Conservation (phyloP, 2,888 invertebrate genomes). For the Plagodis dolabraria region DNA sequence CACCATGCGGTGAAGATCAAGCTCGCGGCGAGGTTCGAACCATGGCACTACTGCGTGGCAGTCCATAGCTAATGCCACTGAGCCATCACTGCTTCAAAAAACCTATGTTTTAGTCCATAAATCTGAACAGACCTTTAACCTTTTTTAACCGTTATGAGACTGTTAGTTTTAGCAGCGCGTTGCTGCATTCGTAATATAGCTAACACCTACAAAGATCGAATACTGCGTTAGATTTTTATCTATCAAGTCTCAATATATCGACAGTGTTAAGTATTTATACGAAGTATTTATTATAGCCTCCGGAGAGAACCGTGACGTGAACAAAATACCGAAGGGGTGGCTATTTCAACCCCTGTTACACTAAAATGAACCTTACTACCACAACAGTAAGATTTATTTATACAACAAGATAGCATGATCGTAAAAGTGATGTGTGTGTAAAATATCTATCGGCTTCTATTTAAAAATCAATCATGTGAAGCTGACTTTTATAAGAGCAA, state of each 20-base stretch:
- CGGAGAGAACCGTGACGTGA: conserved; percentile 35
- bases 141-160: too few relatives aligned
- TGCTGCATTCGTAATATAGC: too few relatives aligned
- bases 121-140: too few relatives aligned
- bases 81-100: too few relatives aligned
- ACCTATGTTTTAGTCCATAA: too few relatives aligned
- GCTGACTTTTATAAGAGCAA: conserved; percentile 12
- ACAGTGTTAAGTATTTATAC: conserved; percentile 40
- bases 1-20: too few relatives aligned
- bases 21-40: too few relatives aligned
- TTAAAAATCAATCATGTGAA: conserved; percentile 29
- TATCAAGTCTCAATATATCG: conserved; percentile 27
- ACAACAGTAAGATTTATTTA: conserved; percentile 11
- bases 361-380: conserved; percentile 25
- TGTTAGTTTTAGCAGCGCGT: too few relatives aligned
- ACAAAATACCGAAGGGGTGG: conserved; percentile 37
- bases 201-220: not conserved
- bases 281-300: conserved; percentile 33
- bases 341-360: conserved; percentile 8
- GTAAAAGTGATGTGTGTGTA: conserved; percentile 19
- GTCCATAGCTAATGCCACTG: too few relatives aligned
- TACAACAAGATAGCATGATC: not conserved
- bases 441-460: conserved; percentile 25
- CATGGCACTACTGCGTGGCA: too few relatives aligned
- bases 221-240: conserved; percentile 20